Conservation (phyloP, 1,140 invertebrate genomes). For the Lordiphosa clarofinis region DNA sequence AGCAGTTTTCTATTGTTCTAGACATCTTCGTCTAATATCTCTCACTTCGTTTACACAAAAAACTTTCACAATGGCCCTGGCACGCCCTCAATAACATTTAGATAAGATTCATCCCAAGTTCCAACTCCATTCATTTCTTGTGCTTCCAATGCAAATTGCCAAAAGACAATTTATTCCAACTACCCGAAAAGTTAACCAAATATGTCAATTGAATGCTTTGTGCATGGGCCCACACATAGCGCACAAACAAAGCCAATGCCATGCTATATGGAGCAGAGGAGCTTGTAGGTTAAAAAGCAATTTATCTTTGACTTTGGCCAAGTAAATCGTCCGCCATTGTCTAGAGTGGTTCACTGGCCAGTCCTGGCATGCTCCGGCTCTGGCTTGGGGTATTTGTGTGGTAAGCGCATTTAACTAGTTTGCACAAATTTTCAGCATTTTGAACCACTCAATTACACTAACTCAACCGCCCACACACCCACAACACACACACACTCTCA, state of each 20-base stretch:
- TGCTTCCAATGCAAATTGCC: slow-evolving; percentile 67
- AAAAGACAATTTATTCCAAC: slow-evolving; percentile 72
- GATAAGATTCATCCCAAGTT: slow-evolving; percentile 37
- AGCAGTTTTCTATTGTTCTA: slow-evolving; percentile 44
- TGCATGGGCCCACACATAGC: slow-evolving; percentile 12
- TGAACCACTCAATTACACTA: slow-evolving; percentile 67
- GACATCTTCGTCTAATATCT: slow-evolving; percentile 14
- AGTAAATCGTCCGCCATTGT: slow-evolving; percentile 68
- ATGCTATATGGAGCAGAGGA: slow-evolving; percentile 48
- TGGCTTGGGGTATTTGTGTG: slow-evolving; percentile 15
- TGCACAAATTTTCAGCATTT: slow-evolving; percentile 50
- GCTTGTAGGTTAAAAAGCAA: slow-evolving; percentile 73
- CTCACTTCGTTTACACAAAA: slow-evolving; percentile 17
- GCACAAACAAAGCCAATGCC: slow-evolving; percentile 61
- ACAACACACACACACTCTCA: slow-evolving; percentile 36
- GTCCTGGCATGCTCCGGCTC: slow-evolving; percentile 4
- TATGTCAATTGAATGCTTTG: slow-evolving; percentile 68
- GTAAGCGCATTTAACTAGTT: slow-evolving; percentile 60
- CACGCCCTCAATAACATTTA: slow-evolving; percentile 46
- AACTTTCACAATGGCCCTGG: slow-evolving; percentile 38
- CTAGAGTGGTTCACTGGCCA: slow-evolving; percentile 59
- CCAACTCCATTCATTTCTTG: slow-evolving; percentile 21
- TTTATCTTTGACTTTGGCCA: slow-evolving; percentile 73
- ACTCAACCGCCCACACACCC: slow-evolving; percentile 18
- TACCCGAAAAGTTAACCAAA: slow-evolving; percentile 72